Base-by-base conservation (phyloP, 37 sponge, comb jelly and placozoan species). In the Axinella damicornis region DNA sequence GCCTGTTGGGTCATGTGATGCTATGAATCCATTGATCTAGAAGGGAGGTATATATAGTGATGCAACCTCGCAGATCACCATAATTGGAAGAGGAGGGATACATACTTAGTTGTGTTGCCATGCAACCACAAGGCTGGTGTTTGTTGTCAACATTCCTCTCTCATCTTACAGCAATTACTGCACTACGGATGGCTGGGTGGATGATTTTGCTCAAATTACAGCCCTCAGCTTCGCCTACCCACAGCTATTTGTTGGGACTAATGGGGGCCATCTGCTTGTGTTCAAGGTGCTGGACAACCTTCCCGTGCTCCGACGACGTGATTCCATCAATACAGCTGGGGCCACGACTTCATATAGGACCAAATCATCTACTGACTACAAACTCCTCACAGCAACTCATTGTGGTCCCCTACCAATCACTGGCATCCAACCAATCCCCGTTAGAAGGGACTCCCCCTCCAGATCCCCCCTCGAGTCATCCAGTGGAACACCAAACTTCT, bases 191-290 rank as follows among this genome's bases (percentile, higher is more conserved):
- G 65, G 40, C 66, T 39, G 41, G 17, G 74, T 72, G 53, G 64
- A 54, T 24, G 15, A 52, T n/a, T 17, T 9, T 21, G 71, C 83
- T 38, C 74, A 88, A 36, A 69, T 85, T 25, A 69, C 86, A n/a
- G 76, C 70, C 14, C 53, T 85, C 24, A 71, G 27, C 62, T 90
- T 31, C 65, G 24, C 69, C 21, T 39, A 77, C 31, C 63, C 82
- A 1, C 65, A 74, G 17, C 83, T 91, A 6, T 73, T 82, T 30
- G 71, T 86, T 58, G 92, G 92, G 18, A 91, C 92, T 13, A 76
- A 60, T 4, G 81, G 81, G 14, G 92, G 92, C 57, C 82, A 86
- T 40, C 41, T 91, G 18, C 46, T 91, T 2, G 83, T 86, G 35
- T 91, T 91, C 87, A 72, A 34, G 40, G 64, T 84, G 21, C 65